Evolutionary conservation across 2,797 vertebrate species (phyloP).

Genomic region (Coendou prehensilis): DNA sequence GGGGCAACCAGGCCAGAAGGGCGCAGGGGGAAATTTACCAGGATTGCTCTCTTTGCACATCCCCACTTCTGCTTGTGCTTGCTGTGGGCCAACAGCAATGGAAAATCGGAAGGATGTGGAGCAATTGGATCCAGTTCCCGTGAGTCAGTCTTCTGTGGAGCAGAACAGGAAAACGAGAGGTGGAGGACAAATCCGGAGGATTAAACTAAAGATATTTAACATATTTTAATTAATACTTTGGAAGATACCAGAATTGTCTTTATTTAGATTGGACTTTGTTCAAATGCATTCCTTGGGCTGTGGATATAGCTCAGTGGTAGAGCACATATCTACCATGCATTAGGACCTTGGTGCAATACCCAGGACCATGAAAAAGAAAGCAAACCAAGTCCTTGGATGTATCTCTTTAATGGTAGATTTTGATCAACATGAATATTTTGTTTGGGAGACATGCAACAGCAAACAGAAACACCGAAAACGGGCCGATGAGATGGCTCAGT

Average conservation of each 20-base stretch:
- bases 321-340: too few species aligned
- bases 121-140: not conserved
- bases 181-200: not conserved
- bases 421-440: not conserved
- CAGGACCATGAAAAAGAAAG: not conserved
- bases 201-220: not conserved
- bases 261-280: not conserved
- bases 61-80: not conserved
- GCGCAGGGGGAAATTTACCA: not conserved
- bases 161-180: not conserved
- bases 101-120: not conserved
- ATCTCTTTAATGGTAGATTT: constrained; percentile 2
- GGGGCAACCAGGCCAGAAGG: not conserved
- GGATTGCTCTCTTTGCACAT: not conserved
- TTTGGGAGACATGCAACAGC: not conserved
- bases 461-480: not conserved
- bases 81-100: rapidly evolving
- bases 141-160: not conserved
- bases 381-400: not conserved
- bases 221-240: constrained; percentile 11
- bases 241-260: not conserved
- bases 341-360: not conserved
- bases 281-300: not conserved
- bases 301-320: not conserved
- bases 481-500: too few species aligned